Base-by-base conservation (phyloP, 1,140 invertebrate species). In the Apis dorsata region DNA sequence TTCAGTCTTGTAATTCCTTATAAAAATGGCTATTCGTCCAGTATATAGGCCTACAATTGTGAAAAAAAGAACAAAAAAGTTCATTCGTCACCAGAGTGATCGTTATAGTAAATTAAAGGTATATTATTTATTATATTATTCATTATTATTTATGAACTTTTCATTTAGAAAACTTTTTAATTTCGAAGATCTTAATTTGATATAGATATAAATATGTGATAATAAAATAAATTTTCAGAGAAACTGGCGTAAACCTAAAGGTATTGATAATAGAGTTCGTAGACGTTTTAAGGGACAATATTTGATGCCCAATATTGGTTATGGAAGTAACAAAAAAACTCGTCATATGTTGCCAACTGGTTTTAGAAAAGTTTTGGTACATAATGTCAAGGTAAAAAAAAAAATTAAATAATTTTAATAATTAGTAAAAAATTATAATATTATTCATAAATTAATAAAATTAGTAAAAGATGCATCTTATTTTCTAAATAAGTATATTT, bases 211-310 rank as follows among this genome's bases (percentile, higher is more conserved):
- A 57, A 1, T 51, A 44, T 34, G 2, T 34, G 34, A 34, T 44
- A 55, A 8, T 34, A 3, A 59, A 57, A 34, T 13, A 10, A 92
- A 92, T 90, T 90, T 95, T 65, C 90, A 97, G 96, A 94, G 95
- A 83, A 98, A 96, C 95, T 99, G 98, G 98, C 95, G 98, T 89
- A 98, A 98, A 94, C 98, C 98, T 0, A 98, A 98, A 93, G 98
- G 99, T 99, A 99, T 99, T 95, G 99, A 99, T 94, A 99, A 99
- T 96, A 96, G 99, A 95, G 99, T 99, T 15, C 96, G 99, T 88
- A 97, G 99, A 92, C 96, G 98, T 87, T 99, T 99, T 95, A 99
- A 99, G 96, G 99, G 99, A 49, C 98, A 99, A 93, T 99, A 97
- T 92, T 95, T 98, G 94, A 99, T 99, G 99, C 99, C 99, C 66